Evolutionary conservation across 2,888 invertebrate genomes (phyloP).

Genomic region (Andrena praecox): DNA sequence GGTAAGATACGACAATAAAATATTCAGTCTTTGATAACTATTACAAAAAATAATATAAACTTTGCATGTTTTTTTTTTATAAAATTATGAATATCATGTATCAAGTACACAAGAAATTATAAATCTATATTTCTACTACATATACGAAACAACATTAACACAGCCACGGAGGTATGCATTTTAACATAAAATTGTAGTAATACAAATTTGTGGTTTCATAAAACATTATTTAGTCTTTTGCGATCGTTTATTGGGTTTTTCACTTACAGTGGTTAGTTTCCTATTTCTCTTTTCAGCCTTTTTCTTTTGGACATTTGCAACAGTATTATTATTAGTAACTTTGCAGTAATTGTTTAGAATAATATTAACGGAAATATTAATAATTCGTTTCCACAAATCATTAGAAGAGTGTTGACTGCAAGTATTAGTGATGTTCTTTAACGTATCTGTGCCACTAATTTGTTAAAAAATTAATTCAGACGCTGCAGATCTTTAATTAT

Average conservation of each 20-base stretch:
- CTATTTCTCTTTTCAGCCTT: not conserved
- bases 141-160: too few species aligned
- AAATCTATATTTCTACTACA: not conserved
- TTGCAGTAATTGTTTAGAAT: conserved; percentile 6
- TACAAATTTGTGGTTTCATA: not conserved
- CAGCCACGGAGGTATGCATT: too few species aligned
- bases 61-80: not conserved
- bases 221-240: not conserved
- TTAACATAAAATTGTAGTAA: not conserved
- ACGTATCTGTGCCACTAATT: conserved; percentile 3
- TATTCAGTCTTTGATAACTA: too few species aligned
- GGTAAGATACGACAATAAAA: too few species aligned
- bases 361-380: not conserved
- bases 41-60: not conserved
- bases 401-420: not conserved
- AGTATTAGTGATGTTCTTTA: not conserved
- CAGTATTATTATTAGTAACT: not conserved
- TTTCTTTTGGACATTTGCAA: conserved; percentile 5
- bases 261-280: conserved; percentile 13
- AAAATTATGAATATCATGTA: not conserved
- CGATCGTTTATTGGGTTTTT: not conserved
- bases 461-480: not conserved
- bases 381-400: conserved; percentile 8
- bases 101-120: not conserved
- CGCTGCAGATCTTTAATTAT: not conserved